Percentiles rank a stretch among this genome's conserved stretches.
These are phyloP conservation scores for Rhizomys pruinosus DNA, from an alignment of 2,113 vertebrate species.

Conservation along the genomic window DNA sequence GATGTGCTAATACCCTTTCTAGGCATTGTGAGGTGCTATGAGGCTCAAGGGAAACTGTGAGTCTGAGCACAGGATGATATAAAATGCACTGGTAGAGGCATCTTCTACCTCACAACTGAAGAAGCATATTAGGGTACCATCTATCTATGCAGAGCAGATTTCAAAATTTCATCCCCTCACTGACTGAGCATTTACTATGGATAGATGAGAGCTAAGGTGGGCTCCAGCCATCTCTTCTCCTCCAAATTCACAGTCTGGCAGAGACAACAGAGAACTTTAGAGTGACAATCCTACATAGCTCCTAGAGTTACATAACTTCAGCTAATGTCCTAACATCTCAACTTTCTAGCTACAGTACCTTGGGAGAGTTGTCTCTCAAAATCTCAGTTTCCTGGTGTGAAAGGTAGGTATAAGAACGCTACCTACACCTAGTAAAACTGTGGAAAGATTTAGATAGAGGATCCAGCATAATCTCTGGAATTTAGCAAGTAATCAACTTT, in stretches of 20 bases:
- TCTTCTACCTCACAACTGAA: conserved; percentile 1
- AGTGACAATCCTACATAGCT: background rate
- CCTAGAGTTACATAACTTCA: conserved; percentile 13
- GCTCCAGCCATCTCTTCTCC: background rate
- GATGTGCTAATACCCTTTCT: background rate
- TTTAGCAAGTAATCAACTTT: conserved; percentile 6
- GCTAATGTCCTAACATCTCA: background rate
- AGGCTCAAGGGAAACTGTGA: background rate
- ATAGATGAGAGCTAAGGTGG: background rate
- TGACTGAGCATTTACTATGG: background rate
- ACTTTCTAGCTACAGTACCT: conserved; percentile 26
- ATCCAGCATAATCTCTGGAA: background rate
- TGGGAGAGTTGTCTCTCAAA: background rate
- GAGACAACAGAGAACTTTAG: background rate
- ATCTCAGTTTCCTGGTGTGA: conserved; percentile 9
- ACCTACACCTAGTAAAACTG: background rate
- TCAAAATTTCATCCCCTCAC: conserved; percentile 27
- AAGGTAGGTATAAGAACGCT: background rate
- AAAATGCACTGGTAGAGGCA: background rate
- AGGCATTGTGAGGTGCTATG: background rate
- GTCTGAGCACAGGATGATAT: background rate
- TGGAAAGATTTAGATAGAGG: conserved; percentile 22
- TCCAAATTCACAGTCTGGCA: background rate
- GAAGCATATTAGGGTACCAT: background rate
- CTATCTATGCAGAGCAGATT: background rate